Conservation (phyloP, 1,140 invertebrate genomes). For the Panagrolaimus sp. region DNA sequence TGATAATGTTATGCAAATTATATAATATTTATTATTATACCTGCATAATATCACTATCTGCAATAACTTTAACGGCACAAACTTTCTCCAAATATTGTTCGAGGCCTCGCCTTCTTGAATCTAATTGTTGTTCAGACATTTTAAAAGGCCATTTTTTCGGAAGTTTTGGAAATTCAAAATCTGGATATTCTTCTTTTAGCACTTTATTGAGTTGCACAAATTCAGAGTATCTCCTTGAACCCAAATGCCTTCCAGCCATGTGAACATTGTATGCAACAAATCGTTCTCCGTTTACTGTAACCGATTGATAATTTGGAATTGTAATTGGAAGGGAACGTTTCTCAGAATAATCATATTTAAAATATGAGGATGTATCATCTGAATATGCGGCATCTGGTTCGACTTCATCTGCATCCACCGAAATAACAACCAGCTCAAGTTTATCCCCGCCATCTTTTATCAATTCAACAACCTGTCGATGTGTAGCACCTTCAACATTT, state of each 20-base stretch:
- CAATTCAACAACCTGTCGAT: conserved; percentile 96
- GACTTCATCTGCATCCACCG: conserved; percentile 70
- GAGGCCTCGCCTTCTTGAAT: conserved; percentile 80
- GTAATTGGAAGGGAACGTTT: conserved; percentile 94
- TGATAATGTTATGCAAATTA: not conserved
- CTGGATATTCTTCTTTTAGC: conserved; percentile 89
- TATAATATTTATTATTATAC: conserved; percentile 58
- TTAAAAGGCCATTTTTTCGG: conserved; percentile 98
- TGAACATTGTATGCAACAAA: conserved; percentile 97
- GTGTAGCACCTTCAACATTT: conserved; percentile 95
- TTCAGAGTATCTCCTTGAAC: conserved; percentile 88
- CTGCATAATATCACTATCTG: conserved; percentile 91
- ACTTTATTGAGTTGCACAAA: conserved; percentile 82
- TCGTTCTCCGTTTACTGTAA: conserved; percentile 76
- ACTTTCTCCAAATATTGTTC: conserved; percentile 98
- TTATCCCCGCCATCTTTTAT: conserved; percentile 97
- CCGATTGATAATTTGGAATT: conserved; percentile 84
- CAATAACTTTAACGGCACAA: conserved; percentile 92
- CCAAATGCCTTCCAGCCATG: conserved; percentile 94
- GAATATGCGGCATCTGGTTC: conserved; percentile 42
- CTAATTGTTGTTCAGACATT: conserved; percentile 89
- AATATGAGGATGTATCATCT: conserved; percentile 77
- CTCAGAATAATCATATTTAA: conserved; percentile 93
- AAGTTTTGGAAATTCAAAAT: conserved; percentile 93
- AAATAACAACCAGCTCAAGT: conserved; percentile 87